Conservation (phyloP, 2,797 vertebrate species). For the Neosilurus hyrtlii region DNA sequence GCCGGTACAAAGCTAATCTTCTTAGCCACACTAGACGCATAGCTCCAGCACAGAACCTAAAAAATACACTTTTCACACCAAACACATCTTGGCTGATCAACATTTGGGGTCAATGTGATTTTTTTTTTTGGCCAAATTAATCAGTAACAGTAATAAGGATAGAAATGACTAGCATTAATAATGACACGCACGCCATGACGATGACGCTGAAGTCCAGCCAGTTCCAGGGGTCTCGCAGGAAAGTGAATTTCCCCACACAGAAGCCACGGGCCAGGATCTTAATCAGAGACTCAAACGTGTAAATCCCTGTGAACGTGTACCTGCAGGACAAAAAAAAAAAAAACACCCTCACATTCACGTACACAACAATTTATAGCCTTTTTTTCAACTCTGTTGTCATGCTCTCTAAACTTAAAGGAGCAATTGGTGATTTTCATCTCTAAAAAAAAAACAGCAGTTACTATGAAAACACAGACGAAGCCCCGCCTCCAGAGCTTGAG, state of each 20-base stretch:
- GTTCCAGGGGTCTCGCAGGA: conserved; percentile 97
- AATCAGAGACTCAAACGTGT: conserved; percentile 96
- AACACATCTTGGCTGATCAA: not conserved
- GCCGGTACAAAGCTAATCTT: not conserved
- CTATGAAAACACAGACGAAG: not conserved
- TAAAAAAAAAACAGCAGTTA: no score
- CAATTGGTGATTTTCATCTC: not conserved
- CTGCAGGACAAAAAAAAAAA: conserved; percentile 63
- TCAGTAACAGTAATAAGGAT: not conserved
- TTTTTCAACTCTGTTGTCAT: not conserved
- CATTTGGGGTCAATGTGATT: not conserved
- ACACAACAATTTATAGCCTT: not conserved
- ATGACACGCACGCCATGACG: conserved; percentile 94
- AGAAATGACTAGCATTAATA: conserved; percentile 17
- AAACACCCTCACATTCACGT: not conserved
- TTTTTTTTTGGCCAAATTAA: not conserved
- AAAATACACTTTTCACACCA: not conserved
- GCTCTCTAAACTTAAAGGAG: not conserved
- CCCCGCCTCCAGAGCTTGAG: not conserved
- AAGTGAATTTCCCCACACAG: conserved; percentile 95
- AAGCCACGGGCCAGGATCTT: conserved; percentile 98
- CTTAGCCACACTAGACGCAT: not conserved
- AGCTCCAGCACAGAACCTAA: not conserved
- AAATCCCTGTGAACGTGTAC: conserved; percentile 98
- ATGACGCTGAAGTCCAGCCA: conserved; percentile 99